Evolutionary conservation across 2,113 vertebrate genomes (phyloP).

Genomic region (Copsychus sechellarum): DNA sequence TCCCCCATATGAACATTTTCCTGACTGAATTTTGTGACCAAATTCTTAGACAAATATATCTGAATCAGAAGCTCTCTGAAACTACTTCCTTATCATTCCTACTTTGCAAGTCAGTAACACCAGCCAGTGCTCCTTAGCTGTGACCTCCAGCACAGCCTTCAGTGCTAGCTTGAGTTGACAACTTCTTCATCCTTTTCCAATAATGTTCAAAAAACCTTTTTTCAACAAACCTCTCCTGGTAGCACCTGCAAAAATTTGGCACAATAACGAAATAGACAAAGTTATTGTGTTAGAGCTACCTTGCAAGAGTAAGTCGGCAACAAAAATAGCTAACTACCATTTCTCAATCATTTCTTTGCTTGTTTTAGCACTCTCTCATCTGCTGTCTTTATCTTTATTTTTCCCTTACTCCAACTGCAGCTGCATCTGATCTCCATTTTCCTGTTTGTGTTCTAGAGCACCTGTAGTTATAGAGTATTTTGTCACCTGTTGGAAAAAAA

Average conservation of each 20-base stretch:
- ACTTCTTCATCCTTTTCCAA: neutral
- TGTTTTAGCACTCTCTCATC: neutral
- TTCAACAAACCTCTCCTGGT: neutral
- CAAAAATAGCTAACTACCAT: neutral
- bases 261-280: neutral
- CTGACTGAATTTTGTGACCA: neutral
- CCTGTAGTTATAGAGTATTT: neutral
- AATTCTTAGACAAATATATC: neutral
- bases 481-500: slow-evolving; percentile 26
- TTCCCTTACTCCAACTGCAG: neutral
- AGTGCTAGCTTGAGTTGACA: neutral
- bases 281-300: neutral
- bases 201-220: neutral
- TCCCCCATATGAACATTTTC: neutral
- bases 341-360: neutral
- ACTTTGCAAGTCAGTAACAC: neutral
- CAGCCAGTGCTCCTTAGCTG: neutral
- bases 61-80: neutral
- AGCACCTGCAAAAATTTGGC: slow-evolving; percentile 3
- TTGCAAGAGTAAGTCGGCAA: neutral
- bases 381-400: neutral
- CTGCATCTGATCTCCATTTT: slow-evolving; percentile 27
- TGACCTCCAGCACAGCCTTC: neutral
- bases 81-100: neutral
- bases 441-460: neutral